These are phyloP conservation scores for Vespertilio murinus DNA, from an alignment of 2,797 vertebrate genomes.

Conservation along the genomic window DNA sequence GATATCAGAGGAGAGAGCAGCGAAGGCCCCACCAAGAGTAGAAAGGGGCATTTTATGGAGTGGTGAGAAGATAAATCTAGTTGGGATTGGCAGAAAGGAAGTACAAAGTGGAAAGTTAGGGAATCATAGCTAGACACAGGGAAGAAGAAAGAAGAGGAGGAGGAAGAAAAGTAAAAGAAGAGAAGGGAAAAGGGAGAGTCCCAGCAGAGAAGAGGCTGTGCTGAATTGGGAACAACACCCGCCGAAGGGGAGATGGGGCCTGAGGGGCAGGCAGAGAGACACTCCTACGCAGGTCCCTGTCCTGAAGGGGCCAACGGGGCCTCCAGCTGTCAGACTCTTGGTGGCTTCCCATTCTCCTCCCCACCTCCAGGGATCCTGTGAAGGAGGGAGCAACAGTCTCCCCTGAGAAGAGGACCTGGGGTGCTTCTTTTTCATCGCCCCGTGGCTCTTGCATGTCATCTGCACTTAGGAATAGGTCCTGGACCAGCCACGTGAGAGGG, in stretches of 20 bases:
- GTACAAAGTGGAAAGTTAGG: background rate
- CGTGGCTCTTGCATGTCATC: background rate
- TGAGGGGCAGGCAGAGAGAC: background rate
- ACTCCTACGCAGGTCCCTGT: background rate
- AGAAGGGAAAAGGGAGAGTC: background rate
- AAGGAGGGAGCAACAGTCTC: background rate
- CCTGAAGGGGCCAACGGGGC: background rate
- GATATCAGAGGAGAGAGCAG: background rate
- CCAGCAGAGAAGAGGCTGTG: fast-evolving
- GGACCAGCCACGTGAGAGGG: background rate
- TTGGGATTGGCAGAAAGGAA: background rate
- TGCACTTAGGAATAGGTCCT: background rate
- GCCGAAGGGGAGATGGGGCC: fast-evolving
- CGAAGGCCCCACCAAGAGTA: fast-evolving
- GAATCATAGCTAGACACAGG: background rate
- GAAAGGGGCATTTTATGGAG: background rate
- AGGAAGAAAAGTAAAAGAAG: background rate
- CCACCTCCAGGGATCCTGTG: background rate
- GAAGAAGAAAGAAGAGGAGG: background rate
- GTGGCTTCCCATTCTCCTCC: background rate
- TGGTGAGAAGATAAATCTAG: background rate
- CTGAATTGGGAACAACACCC: background rate
- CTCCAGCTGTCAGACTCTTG: background rate
- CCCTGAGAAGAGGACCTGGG: background rate
- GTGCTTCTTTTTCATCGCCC: background rate